Evolutionary conservation across 2,113 vertebrate species (phyloP).

Genomic region (Condylura cristata): DNA sequence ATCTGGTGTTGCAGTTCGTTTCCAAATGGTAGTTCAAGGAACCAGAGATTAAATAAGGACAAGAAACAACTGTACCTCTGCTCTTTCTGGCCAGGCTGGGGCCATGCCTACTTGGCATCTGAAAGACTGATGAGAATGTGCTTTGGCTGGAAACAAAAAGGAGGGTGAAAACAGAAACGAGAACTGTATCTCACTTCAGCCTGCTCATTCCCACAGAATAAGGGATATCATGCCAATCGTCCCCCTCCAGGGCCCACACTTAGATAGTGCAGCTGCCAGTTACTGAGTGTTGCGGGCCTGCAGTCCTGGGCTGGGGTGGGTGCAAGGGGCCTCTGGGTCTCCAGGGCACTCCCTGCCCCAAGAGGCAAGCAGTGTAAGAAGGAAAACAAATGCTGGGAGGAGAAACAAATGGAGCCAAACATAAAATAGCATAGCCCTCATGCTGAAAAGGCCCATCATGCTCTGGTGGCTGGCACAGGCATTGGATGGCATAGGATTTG

Average conservation of each 20-base stretch:
- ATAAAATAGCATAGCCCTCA: background rate
- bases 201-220: background rate
- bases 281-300: fast-evolving
- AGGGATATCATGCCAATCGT: background rate
- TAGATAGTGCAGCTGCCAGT: background rate
- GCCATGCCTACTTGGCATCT: background rate
- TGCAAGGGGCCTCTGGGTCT: background rate
- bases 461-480: background rate
- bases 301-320: background rate
- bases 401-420: background rate
- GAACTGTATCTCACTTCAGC: background rate
- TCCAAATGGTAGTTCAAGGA: background rate
- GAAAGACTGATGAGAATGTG: background rate
- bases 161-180: background rate
- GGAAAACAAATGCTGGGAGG: background rate
- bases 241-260: background rate
- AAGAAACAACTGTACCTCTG: background rate
- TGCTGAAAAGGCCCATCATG: too few species aligned
- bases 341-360: background rate
- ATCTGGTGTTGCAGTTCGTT: background rate
- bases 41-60: constrained; percentile 55
- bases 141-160: background rate
- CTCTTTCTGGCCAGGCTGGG: background rate
- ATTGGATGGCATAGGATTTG: background rate
- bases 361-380: background rate